Percentiles rank a stretch among this genome's conserved stretches.
Conservation (phyloP, 2,888 invertebrate species). For the Pelosia muscerda region DNA sequence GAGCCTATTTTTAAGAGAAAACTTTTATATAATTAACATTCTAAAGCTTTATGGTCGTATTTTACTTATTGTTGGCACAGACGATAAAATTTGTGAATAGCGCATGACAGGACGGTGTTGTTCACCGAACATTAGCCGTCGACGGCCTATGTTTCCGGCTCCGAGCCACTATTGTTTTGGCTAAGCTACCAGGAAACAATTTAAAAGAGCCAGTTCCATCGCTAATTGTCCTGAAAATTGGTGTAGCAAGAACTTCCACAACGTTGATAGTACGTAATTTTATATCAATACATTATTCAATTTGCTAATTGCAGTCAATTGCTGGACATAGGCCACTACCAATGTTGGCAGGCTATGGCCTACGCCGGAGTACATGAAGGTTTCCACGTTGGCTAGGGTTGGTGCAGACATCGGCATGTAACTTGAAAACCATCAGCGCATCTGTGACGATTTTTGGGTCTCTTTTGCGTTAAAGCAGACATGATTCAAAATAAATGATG, state of each 20-base stretch:
- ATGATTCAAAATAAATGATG: too few species aligned
- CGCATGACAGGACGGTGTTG: neutral
- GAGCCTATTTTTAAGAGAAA: neutral
- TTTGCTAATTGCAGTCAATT: too few species aligned
- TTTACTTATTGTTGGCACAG: neutral
- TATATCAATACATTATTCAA: too few species aligned
- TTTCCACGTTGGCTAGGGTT: too few species aligned
- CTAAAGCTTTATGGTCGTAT: neutral
- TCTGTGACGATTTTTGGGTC: too few species aligned
- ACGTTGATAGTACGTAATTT: neutral
- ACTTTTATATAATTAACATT: constrained; percentile 9
- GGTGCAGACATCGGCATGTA: too few species aligned
- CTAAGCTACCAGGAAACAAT: neutral
- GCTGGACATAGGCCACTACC: too few species aligned
- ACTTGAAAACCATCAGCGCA: too few species aligned
- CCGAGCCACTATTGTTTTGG: neutral
- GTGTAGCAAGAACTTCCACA: neutral
- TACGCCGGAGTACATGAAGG: too few species aligned
- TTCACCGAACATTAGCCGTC: neutral
- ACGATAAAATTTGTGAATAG: neutral
- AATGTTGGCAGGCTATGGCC: too few species aligned
- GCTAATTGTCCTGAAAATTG: neutral
- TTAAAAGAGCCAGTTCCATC: neutral
- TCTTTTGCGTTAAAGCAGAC: too few species aligned
- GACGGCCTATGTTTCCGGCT: neutral